These are phyloP conservation scores for Coremacera marginata DNA, from an alignment of 2,888 invertebrate species.

Conservation along the genomic window DNA sequence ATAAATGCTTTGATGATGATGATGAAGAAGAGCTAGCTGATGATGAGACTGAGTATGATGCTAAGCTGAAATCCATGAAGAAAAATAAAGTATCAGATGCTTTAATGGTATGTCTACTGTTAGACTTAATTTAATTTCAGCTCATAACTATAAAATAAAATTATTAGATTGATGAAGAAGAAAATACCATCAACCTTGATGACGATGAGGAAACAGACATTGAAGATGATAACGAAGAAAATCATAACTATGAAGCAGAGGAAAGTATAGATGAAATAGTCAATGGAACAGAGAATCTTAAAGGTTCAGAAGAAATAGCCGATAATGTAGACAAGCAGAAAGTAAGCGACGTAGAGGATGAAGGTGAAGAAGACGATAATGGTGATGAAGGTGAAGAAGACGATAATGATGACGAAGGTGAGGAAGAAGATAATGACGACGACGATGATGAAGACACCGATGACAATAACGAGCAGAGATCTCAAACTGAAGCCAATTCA, in stretches of 20 bases:
- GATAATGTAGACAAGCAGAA: constrained; percentile 59
- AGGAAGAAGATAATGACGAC: constrained; percentile 70
- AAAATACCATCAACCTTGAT: constrained; percentile 45
- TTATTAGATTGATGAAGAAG: constrained; percentile 52
- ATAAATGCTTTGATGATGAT: constrained; percentile 60
- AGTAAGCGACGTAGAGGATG: constrained; percentile 71
- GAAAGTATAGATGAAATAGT: constrained; percentile 52
- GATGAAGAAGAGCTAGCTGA: constrained; percentile 64
- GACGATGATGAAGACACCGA: constrained; percentile 50
- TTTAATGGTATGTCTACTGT: neutral
- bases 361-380: constrained; percentile 66
- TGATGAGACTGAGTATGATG: constrained; percentile 49
- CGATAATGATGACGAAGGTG: constrained; percentile 69
- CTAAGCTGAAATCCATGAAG: neutral
- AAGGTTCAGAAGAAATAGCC: constrained; percentile 12
- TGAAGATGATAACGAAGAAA: constrained; percentile 48
- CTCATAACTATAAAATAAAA: neutral
- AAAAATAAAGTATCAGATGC: neutral
- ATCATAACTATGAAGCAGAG: constrained; percentile 72
- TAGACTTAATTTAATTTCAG: too few species aligned
- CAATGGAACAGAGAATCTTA: constrained; percentile 40
- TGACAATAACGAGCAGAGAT: constrained; percentile 54
- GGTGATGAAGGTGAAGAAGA: constrained; percentile 47
- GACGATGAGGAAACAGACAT: constrained; percentile 29
- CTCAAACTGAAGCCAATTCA: constrained; percentile 52